Evolutionary conservation across 1,140 invertebrate genomes (phyloP).

Genomic region (Papilio machaon): DNA sequence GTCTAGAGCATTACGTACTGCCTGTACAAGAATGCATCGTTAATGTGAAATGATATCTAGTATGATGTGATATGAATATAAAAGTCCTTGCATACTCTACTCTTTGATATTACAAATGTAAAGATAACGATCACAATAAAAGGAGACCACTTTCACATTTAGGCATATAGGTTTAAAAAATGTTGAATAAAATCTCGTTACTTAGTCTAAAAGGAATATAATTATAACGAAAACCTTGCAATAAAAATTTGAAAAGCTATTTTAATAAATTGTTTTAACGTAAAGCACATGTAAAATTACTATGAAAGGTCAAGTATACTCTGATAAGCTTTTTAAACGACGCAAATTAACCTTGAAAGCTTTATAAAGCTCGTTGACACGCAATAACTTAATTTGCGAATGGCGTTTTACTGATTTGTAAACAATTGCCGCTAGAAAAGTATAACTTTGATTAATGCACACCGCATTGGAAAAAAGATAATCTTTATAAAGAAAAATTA

Average conservation of each 20-base stretch:
- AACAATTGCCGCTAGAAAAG: not conserved
- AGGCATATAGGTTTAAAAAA: no score
- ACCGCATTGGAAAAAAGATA: no score
- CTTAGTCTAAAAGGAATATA: not conserved
- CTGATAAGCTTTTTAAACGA: conserved; percentile 10
- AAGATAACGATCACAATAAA: no score
- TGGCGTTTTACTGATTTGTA: conserved; percentile 4
- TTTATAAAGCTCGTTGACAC: conserved; percentile 26
- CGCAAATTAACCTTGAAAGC: conserved; percentile 10
- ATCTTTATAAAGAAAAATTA: no score
- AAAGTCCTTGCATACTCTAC: no score
- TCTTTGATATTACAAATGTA: no score
- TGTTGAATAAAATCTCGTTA: no score
- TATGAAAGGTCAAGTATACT: not conserved
- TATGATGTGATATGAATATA: not conserved
- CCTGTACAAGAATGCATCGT: not conserved
- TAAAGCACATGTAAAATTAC: conserved; percentile 2
- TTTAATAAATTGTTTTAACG: not conserved
- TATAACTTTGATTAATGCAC: no score
- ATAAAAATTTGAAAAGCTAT: not conserved
- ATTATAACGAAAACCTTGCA: not conserved
- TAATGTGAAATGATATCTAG: not conserved
- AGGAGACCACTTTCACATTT: no score
- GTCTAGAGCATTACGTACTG: not conserved
- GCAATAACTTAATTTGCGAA: conserved; percentile 19